Percentiles rank a stretch among this genome's conserved stretches.
These are phyloP conservation scores for Aotus griseimembra DNA, from an alignment of 2,797 vertebrate species.

Conservation along the genomic window DNA sequence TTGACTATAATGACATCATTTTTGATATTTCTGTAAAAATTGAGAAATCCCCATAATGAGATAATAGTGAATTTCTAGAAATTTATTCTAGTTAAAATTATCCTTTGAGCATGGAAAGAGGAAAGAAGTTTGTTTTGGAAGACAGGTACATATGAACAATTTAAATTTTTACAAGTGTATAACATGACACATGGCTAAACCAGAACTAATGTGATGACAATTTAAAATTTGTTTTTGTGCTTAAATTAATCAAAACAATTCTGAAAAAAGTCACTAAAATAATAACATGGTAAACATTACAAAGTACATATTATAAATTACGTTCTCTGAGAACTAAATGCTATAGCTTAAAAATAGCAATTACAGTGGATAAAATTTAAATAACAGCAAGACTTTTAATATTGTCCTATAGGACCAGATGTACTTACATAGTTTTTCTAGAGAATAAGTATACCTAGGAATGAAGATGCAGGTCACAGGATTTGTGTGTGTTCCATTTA, in stretches of 20 bases:
- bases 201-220: constrained; percentile 22
- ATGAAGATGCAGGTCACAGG: background rate
- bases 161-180: background rate
- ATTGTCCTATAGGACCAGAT: background rate
- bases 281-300: background rate
- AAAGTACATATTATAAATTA: background rate
- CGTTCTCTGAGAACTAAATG: background rate
- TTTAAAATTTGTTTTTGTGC: background rate
- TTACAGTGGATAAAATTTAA: background rate
- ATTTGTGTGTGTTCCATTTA: background rate
- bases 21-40: constrained; percentile 52
- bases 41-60: background rate
- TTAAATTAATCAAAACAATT: background rate
- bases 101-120: background rate
- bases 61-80: background rate
- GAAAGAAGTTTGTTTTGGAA: background rate
- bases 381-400: background rate
- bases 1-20: constrained; percentile 74
- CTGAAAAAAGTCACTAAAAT: background rate
- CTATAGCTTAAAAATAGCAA: background rate
- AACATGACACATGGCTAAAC: background rate
- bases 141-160: background rate
- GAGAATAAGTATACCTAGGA: too few relatives aligned
- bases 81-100: background rate
- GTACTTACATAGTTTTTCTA: background rate